Evolutionary conservation across 2,888 invertebrate species (phyloP).

Genomic region (Glyphotaelius pellucidus): DNA sequence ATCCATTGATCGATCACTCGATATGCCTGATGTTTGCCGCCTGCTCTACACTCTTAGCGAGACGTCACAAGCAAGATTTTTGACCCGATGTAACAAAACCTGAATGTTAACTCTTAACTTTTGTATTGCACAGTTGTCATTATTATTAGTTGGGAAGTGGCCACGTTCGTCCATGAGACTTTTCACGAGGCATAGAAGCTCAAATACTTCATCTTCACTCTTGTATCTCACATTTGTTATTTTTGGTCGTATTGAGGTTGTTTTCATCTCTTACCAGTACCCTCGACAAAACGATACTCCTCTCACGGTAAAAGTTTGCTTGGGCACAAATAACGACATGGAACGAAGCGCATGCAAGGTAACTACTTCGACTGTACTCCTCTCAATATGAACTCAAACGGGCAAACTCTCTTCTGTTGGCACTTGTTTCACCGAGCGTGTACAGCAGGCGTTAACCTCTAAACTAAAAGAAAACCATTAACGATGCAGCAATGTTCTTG

Average conservation of each 20-base stretch:
- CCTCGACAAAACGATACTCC: neutral
- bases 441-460: slow-evolving; percentile 65
- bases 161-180: too few species aligned
- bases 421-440: neutral
- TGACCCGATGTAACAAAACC: neutral
- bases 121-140: neutral
- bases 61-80: neutral
- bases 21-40: neutral
- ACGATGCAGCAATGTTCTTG: slow-evolving; percentile 56
- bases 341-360: neutral
- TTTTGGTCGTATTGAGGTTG: too few species aligned
- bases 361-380: too few species aligned
- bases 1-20: neutral
- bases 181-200: too few species aligned
- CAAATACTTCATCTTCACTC: too few species aligned
- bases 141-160: too few species aligned
- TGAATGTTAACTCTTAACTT: neutral
- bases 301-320: neutral
- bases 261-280: too few species aligned
- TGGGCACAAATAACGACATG: neutral
- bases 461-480: neutral
- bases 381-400: too few species aligned
- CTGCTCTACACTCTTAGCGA: neutral
- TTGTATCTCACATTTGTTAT: too few species aligned
- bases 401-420: too few species aligned